Base-by-base conservation (phyloP, 2,888 invertebrate species). In the Drosophila monieri region DNA sequence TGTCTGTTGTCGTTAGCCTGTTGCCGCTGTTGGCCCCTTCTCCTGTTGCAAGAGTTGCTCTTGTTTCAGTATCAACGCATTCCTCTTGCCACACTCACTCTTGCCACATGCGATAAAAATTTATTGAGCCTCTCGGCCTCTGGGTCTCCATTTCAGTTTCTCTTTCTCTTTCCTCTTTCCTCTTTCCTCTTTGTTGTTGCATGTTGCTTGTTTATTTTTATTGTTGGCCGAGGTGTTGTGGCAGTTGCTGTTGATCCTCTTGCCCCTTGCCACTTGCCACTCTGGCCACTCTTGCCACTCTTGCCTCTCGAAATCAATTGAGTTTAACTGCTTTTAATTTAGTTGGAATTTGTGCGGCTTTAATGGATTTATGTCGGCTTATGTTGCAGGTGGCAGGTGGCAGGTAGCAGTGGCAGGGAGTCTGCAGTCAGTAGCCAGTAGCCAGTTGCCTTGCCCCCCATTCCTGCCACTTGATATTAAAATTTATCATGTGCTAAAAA, bases 401-500 rank as follows among this genome's bases (percentile, higher is more conserved):
- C 41, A 41, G 37, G 30, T n/a, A n/a, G n/a, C n/a, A n/a, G 27
- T 15, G 27, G 32, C 3, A 10, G 32, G 32, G 32, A 18, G 2
- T n/a, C n/a, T n/a, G 18, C 1, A 18, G 18, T 18, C 18, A 18
- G 18, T 18, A 18, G 18, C 18, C 18, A 18, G 18, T 18, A 18
- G 18, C 18, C 18, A 18, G 57, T 41, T 21, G 37, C 47, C 32
- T 32, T 18, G 18, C 18, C 18, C 18, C 18, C 2, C 18, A 1
- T 18, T 18, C 35, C 4, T n/a, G 21, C 21, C 21, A 8, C 39
- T 39, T 15, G 15, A 61, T 79, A 84, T 80, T 80, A 86, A 89
- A 89, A 90, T 89, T 89, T 89, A 90, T 90, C 89, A 90, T 89
- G 89, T 90, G 89, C 83, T 90, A 90, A 90, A 89, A 90, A 88